Conservation (phyloP, 2,797 vertebrate species). For the Mormyrops boulengeri region DNA sequence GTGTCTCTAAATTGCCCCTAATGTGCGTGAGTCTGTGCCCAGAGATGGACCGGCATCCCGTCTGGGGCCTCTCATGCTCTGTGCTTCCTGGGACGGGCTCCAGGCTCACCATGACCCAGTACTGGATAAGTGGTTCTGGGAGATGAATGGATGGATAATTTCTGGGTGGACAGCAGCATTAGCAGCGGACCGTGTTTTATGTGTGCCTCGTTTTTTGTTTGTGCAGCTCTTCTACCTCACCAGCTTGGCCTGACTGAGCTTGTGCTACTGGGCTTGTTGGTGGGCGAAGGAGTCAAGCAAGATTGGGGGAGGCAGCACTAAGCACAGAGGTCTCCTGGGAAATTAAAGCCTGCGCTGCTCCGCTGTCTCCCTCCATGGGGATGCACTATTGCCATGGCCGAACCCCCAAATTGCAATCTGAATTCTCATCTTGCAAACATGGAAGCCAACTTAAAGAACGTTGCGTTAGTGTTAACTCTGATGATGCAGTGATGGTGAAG, state of each 20-base stretch:
- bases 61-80: not conserved
- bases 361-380: not conserved
- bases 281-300: not conserved
- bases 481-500: not conserved
- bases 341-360: slow-evolving; percentile 15
- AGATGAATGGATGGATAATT: slow-evolving; percentile 4
- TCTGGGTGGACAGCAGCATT: not conserved
- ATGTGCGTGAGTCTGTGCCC: not conserved
- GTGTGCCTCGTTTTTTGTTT: not conserved
- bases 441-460: not conserved
- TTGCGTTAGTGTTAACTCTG: not conserved
- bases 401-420: not conserved
- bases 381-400: not conserved
- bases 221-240: not conserved
- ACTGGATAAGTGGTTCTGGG: not conserved
- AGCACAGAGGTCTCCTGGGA: slow-evolving; percentile 20
- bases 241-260: not conserved
- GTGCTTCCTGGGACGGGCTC: not conserved
- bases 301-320: slow-evolving; percentile 15
- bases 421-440: slow-evolving; percentile 17
- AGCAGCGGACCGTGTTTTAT: not conserved
- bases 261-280: not conserved
- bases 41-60: not conserved
- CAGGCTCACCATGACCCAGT: not conserved
- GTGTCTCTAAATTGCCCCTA: slow-evolving; percentile 6